These are phyloP conservation scores for Apaloderma vittatum DNA, from an alignment of 2,113 vertebrate species.

Conservation along the genomic window DNA sequence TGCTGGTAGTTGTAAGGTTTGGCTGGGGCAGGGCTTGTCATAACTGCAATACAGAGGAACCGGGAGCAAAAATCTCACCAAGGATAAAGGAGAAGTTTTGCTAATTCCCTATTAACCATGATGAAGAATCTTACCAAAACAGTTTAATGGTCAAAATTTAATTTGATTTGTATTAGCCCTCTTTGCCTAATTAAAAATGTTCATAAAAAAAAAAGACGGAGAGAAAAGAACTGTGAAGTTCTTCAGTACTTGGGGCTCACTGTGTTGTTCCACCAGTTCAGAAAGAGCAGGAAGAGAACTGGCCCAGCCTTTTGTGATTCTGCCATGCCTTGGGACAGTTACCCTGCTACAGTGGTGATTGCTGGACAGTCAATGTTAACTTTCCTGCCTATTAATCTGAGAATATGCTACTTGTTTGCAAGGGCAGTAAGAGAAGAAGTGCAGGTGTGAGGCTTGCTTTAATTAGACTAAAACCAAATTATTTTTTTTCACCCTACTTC, in stretches of 20 bases:
- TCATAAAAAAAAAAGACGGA: background rate
- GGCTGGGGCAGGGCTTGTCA: background rate
- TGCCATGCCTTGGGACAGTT: background rate
- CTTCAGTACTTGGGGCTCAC: background rate
- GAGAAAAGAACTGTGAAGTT: background rate
- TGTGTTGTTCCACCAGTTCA: background rate
- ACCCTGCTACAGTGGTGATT: background rate
- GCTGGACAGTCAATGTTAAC: background rate
- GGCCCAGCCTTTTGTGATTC: background rate
- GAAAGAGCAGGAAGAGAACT: background rate
- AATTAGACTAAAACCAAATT: background rate
- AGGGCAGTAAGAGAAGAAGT: background rate
- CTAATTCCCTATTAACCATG: background rate
- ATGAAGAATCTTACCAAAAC: background rate
- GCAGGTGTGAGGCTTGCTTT: background rate
- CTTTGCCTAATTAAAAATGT: constrained; percentile 47
- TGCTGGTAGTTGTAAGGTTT: background rate
- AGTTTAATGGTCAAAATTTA: background rate
- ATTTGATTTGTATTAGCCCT: constrained; percentile 16
- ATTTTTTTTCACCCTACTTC: background rate
- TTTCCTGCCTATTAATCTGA: background rate
- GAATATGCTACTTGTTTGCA: background rate
- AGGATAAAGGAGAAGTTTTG: background rate
- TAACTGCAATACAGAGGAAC: background rate
- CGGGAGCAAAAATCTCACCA: background rate